Base-by-base conservation (phyloP, 2,888 invertebrate species). In the Leptothorax acervorum region DNA sequence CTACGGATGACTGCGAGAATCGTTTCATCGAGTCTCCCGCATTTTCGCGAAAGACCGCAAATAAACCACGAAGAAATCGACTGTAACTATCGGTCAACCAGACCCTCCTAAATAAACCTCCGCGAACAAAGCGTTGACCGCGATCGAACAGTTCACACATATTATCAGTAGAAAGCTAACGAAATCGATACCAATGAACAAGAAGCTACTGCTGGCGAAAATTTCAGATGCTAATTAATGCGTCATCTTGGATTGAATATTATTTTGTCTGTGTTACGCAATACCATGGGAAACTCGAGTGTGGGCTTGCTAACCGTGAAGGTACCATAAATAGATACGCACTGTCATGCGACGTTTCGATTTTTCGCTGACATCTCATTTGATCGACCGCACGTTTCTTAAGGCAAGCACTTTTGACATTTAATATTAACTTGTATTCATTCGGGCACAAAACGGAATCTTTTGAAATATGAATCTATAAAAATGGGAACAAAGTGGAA, bases 91-190 rank as follows among this genome's bases (percentile, higher is more conserved):
- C 63, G 86, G 88, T 79, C 86, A 88, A 82, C 70, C 89, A 85
- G 79, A 86, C 88, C 60, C 82, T 89, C 89, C 89, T 89, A 87
- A 90, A 86, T 84, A 90, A 90, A 90, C 88, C 76, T 82, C 53
- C 63, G 62, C 83, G 45, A 78, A 66, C 81, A 76, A 86, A 88
- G 82, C 87, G 82, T 73, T 60, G 74, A 89, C 78, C 87, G 28
- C 53, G 83, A 63, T 70, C 51, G 62, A 89, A 68, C 71, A 82
- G 70, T 78, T 82, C 74, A 60, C 81, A 78, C 74, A 73, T 55
- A 73, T 55, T 51, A 66, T 63, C 81, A 55, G 78, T 76, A 65
- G 35, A 68, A 75, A 53, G 45, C 31, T 65, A 35, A 35, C 35
- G 53, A 68, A 63, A 53, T 53, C 76, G 39, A 76, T 31, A 53